Evolutionary conservation across 92 coral and sea anemone genomes (phyloP), one percentile per base, ranked within the genome.

Genomic region (Metridium senile): DNA sequence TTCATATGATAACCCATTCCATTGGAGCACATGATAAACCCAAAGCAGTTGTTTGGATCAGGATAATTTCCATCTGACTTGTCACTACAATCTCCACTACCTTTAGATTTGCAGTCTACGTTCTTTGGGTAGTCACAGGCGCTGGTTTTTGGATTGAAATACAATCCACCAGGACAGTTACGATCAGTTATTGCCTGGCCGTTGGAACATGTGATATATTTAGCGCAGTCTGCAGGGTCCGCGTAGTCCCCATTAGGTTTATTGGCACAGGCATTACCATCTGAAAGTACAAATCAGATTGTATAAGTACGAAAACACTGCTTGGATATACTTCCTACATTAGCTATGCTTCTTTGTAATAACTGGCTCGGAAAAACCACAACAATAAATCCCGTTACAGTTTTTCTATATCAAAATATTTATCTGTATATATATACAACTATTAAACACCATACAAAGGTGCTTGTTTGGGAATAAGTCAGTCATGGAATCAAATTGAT

Each of bases 21-120:
- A 67, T 79, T 68, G 1, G 89, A 85, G n/a, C 89, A 85, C 21
- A 67, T 33, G 21, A 79, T 79, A 62, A 66, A 85, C 1, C 81
- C 84, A 74, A 34, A 58, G 67, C 89, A 85, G 49, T 80, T 74
- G 6, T 85, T 61, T 13, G 85, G 81, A 59, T 85, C 69, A 16
- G 56, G 71, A 74, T 85, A 85, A 43, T 79, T 34, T n/a, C 89
- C 89, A 67, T 80, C 26, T 18, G 32, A 0, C 49, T 51, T 76
- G 9, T 20, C 31, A 21, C 25, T 72, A 26, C 76, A 72, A 23
- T n/a, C 59, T 0, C 51, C 65, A 26, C 33, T 61, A 10, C 66
- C 32, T 22, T 27, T 8, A 6, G 66, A 61, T 61, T 66, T 33
- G 29, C 72, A 66, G 53, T 66, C 53, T 1, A 73, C 78, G 19